Conservation (phyloP, 2,797 vertebrate genomes). For the Rhinatrema bivittatum region DNA sequence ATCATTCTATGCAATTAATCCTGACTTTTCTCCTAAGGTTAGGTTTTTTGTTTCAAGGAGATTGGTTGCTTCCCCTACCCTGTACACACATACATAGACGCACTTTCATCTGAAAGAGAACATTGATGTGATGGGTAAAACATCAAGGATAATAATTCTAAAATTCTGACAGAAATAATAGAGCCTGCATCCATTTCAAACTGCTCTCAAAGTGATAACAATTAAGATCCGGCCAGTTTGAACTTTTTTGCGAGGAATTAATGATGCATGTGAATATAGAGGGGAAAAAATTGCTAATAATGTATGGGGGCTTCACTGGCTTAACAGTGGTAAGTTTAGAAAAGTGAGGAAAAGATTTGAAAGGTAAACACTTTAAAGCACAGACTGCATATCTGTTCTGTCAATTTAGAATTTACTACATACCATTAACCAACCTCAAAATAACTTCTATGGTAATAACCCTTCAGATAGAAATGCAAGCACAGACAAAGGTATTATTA, state of each 20-base stretch:
- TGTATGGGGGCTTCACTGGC: conserved; percentile 37
- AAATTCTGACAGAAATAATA: conserved; percentile 30
- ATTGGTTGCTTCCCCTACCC: not conserved
- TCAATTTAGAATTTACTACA: conserved; percentile 56
- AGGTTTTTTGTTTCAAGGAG: conserved; percentile 6
- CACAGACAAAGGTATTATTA: conserved; percentile 62
- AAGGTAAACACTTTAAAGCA: conserved; percentile 54
- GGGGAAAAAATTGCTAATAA: conserved; percentile 32
- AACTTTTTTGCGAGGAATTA: conserved; percentile 45
- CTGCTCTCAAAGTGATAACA: conserved; percentile 32
- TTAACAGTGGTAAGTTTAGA: conserved; percentile 42
- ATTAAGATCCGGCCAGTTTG: conserved; percentile 47
- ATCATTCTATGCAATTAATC: no score
- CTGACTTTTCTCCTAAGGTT: not conserved
- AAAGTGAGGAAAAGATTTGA: conserved; percentile 29
- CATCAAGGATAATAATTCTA: conserved; percentile 21
- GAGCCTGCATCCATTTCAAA: conserved; percentile 22
- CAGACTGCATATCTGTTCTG: conserved; percentile 42
- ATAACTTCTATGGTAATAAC: conserved; percentile 66
- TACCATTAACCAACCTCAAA: conserved; percentile 69
- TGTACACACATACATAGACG: no score
- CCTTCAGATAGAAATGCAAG: conserved; percentile 51
- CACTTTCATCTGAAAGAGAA: not conserved
- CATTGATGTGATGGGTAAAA: conserved; percentile 19
- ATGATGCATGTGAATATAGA: conserved; percentile 33